These are phyloP conservation scores for Bombyx huttoni DNA, from an alignment of 2,888 invertebrate genomes.

Conservation along the genomic window DNA sequence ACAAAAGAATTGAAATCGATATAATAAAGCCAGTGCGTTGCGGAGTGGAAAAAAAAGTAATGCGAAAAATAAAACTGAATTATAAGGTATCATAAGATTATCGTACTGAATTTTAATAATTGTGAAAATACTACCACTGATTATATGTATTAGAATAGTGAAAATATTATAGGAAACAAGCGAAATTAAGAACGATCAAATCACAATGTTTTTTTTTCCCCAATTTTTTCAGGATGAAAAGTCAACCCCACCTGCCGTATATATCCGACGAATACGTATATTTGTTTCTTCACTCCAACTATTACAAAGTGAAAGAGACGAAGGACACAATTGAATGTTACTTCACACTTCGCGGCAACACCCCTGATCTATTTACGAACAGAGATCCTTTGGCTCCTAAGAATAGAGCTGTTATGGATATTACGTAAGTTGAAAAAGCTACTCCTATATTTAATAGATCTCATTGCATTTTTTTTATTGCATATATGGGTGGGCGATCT, in stretches of 20 bases:
- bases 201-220: neutral
- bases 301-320: conserved; percentile 59
- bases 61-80: no score
- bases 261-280: conserved; percentile 76
- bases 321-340: conserved; percentile 64
- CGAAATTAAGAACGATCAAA: neutral
- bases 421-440: conserved; percentile 64
- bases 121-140: no score
- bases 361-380: conserved; percentile 73
- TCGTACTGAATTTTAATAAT: no score
- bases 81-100: no score
- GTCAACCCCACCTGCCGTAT: conserved; percentile 73
- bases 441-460: neutral
- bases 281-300: conserved; percentile 76
- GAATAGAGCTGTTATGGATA: conserved; percentile 67
- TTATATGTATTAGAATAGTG: no score
- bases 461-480: no score
- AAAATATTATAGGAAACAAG: no score
- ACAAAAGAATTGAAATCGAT: no score
- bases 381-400: conserved; percentile 65
- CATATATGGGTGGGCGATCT: no score
- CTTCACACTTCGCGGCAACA: conserved; percentile 72
- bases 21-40: no score
- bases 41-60: no score
- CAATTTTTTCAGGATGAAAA: conserved; percentile 66